Base-by-base conservation (phyloP, 2,797 vertebrate species). In the Eremophila alpestris region DNA sequence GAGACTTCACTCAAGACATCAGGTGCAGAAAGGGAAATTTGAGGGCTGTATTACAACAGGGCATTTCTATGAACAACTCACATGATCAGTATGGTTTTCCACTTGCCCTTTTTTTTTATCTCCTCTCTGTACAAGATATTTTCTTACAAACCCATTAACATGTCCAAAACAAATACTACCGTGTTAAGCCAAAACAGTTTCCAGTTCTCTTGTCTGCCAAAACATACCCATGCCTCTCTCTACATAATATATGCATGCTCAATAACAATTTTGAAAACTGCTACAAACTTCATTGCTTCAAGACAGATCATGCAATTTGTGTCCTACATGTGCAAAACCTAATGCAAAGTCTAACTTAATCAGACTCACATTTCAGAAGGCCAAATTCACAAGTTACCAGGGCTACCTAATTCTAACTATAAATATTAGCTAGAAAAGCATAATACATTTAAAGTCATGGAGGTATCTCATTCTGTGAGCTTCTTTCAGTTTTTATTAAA, bases 21-120 rank as follows among this genome's bases (percentile, higher is more conserved):
- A 59, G 45, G 29, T 77, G 24, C 40, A 60, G 45, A 26, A 77
- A 75, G 41, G 46, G 67, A 49, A 62, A 34, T 34, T 16, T 26
- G 15, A 68, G 23, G 18, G 23, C 16, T 81, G 40, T 67, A 18
- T n/a, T 70, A 75, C 12, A 56, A 26, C 6, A 19, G 8, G 7
- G 13, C 21, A 32, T 49, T 75, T 73, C 55, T 64, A 48, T 11
- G 5, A 60, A 75, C 8, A 87, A 22, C 12, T 82, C 52, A 40
- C 6, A 48, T 14, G 8, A 26, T 67, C n/a, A 32, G 8, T 20
- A 16, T 8, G 9, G 34, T 67, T 69, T 55, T 24, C 24, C 1
- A 11, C 36, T 84, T 48, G 32, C 1, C 0, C 5, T 34, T 46
- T 16, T n/a, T n/a, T 27, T 64, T 41, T 1, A 10, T 41, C 46